Evolutionary conservation across 2,888 invertebrate genomes (phyloP), one percentile per base, ranked within the genome.

Genomic region (Hirtodrosophila cameraria): DNA sequence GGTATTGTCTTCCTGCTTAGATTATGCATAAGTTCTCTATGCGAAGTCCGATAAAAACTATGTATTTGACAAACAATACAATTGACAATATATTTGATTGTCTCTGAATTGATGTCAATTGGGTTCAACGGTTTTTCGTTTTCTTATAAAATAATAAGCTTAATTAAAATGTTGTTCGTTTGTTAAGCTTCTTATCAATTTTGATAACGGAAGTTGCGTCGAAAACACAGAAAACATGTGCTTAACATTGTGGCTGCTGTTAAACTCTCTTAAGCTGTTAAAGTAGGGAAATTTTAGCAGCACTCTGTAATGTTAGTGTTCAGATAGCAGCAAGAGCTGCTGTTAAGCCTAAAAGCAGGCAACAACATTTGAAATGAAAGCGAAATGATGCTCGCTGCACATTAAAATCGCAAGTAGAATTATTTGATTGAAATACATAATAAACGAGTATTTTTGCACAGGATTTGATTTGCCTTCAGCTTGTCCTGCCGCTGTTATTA

Each of bases 231-330:
- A 11, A 18, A 36, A 9, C 9, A 33, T 5, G n/a, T 7, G 9
- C 18, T 1, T 30, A 8, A 13, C 15, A 20, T 1, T 1, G 13
- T 2, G 20, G 4, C 33, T 20, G 4, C 33, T 54, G 36, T 60
- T 46, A 45, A 27, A 20, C 55, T 71, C 79, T 84, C 81, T 80
- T 77, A 50, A 13, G 20, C 81, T 84, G 84, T 80, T 68, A 63
- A 33, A 52, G 18, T 16, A 33, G 77, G 78, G 78, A 72, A 52
- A 68, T 79, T 79, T 65, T 71, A 74, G 43, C 77, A 77, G 69
- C 3, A 1, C 12, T 2, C 25, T 42, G 33, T 15, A 8, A 6
- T 1, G n/a, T 20, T 9, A 13, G 7, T 13, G 15, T 7, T 2
- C 30, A 18, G 9, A 9, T 4, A 23, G 20, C 3, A 3, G 3